Conservation (phyloP, 2,888 invertebrate genomes). For the Heliconius aoede region DNA sequence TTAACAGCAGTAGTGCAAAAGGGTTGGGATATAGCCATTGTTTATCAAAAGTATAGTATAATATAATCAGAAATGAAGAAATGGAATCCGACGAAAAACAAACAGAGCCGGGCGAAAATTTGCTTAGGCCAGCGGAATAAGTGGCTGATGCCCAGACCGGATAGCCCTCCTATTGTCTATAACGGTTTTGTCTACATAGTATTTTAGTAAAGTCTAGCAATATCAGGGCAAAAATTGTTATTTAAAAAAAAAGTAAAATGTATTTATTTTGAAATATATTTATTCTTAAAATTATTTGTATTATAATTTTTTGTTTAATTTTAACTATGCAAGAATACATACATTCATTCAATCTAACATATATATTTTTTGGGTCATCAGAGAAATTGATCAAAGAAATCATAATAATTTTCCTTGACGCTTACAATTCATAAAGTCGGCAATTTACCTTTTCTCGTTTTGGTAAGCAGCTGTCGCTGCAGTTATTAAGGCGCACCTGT, state of each 20-base stretch:
- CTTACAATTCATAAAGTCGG: constrained; percentile 59
- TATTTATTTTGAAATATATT: too few relatives aligned
- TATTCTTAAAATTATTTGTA: too few relatives aligned
- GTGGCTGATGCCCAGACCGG: constrained; percentile 70
- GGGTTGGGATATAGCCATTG: constrained; percentile 76
- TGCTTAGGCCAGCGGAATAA: constrained; percentile 84
- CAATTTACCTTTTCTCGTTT: constrained; percentile 82
- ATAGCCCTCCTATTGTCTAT: constrained; percentile 70
- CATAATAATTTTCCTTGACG: constrained; percentile 49
- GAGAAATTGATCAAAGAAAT: constrained; percentile 35
- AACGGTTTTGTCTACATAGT: constrained; percentile 56
- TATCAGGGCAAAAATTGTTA: not conserved
- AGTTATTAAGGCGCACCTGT: constrained; percentile 84
- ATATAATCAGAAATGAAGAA: constrained; percentile 84
- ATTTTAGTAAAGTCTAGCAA: constrained; percentile 39
- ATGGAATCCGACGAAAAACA: constrained; percentile 81
- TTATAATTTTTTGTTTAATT: not conserved
- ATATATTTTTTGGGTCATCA: constrained; percentile 31
- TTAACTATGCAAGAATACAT: not conserved
- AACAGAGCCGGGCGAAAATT: constrained; percentile 80
- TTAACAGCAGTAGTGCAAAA: constrained; percentile 78
- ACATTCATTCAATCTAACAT: not conserved
- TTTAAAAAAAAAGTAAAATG: not conserved
- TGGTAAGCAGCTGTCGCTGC: constrained; percentile 72
- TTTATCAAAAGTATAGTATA: constrained; percentile 83